Evolutionary conservation across 1,140 invertebrate genomes (phyloP).

Genomic region (Zaprionus vittiger): DNA sequence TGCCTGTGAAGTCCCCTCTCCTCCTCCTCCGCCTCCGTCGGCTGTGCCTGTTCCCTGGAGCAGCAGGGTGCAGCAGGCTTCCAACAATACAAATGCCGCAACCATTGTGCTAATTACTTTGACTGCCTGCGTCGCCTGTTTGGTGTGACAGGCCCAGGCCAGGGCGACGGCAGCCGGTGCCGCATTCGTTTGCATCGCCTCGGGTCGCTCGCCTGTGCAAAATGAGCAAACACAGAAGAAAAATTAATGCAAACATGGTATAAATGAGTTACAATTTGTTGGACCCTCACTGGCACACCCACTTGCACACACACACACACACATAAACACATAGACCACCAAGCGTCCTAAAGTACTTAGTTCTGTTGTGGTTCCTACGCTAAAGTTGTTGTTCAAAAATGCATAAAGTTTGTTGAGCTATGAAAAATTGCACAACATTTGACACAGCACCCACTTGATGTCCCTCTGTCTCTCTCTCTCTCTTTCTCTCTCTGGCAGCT

Average conservation of each 20-base stretch:
- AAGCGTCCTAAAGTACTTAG: conserved; percentile 26
- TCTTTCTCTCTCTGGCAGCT: background rate
- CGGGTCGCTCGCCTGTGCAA: conserved; percentile 80
- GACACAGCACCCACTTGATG: background rate
- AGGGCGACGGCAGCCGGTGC: conserved; percentile 70
- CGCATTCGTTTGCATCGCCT: conserved; percentile 84
- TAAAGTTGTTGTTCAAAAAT: conserved; percentile 45
- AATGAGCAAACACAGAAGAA: conserved; percentile 43
- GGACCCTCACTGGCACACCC: conserved; percentile 4
- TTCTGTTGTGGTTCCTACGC: conserved; percentile 39
- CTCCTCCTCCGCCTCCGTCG: conserved; percentile 3
- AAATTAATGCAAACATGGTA: conserved; percentile 54
- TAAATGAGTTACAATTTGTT: conserved; percentile 78
- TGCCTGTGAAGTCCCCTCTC: background rate
- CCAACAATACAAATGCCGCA: conserved; percentile 75
- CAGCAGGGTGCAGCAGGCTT: conserved; percentile 70
- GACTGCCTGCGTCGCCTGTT: conserved; percentile 68
- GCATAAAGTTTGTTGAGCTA: conserved; percentile 47
- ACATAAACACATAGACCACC: background rate
- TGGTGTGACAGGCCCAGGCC: conserved; percentile 72
- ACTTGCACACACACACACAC: background rate
- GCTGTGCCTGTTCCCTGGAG: conserved; percentile 43
- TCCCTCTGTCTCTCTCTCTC: background rate
- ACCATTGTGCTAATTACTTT: conserved; percentile 83
- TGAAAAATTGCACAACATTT: conserved; percentile 44